Base-by-base conservation (phyloP, 2,888 invertebrate species). In the Metellina segmentata region DNA sequence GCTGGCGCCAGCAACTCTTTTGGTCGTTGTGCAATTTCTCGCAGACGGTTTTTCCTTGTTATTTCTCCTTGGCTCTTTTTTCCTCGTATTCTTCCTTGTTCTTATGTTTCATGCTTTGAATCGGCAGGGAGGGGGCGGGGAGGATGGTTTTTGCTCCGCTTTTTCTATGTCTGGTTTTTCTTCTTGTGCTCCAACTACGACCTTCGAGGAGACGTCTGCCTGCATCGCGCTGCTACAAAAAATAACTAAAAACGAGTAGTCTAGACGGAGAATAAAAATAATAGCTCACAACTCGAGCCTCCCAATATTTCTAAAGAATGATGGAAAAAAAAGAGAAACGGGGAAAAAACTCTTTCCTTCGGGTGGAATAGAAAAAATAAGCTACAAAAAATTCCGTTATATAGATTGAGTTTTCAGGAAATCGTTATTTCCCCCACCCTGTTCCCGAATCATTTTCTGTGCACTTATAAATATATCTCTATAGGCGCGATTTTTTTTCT, bases 111-210 rank as follows among this genome's bases (percentile, higher is more conserved):
- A 81, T 88, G 88, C 19, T 81, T 87, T 52, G 79, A 74, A 72
- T 83, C 83, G 74, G 53, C 49, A 16, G 71, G 48, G 81, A 52
- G 61, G 70, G 71, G 61, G 85, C n/a, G 75, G 11, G 70, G 82
- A 48, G 87, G 20, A 19, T 16, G 52, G 49, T 81, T 88, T 88
- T 81, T 88, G 85, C 85, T 85, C 85, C 53, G 85, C 72, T 90
- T 82, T 91, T 91, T 85, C 75, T 71, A n/a, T 78, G 91, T 91
- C 91, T 91, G 91, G 91, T 91, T 91, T 91, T 91, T 91, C 91
- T 91, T 91, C 82, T 82, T 85, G 69, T 69, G 81, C 70, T 19
- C 13, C 89, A 49, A 61, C 85, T 81, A 53, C 85, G 90, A 90
- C 90, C 90, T 90, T 90, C 90, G 90, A 19, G 78, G 83, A 87